A percentile compares a stretch with the other conserved stretches of the same genome.
phyloP scores from a whole-genome alignment of 2,797 vertebrate species.

The Halcyon leucocephala region DNA sequence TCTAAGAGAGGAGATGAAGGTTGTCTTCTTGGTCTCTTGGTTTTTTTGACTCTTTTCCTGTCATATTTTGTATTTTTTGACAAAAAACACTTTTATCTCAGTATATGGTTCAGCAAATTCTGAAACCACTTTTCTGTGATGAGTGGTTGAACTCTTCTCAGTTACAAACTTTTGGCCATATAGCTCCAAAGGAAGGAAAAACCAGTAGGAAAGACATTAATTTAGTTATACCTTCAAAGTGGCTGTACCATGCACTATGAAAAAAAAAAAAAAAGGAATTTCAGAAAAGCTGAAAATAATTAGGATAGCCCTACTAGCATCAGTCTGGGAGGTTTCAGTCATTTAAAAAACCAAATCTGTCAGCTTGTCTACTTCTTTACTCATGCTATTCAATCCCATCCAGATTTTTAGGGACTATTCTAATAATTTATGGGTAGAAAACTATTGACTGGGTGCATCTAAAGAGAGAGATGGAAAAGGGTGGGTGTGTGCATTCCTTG shows the following conservation, averaged over 20 bases:
- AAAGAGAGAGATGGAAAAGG: background rate
- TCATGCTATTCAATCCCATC: background rate
- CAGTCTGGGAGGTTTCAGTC: background rate
- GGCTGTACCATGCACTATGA: background rate
- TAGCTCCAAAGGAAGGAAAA: background rate
- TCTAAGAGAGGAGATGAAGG: background rate
- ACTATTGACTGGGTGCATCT: background rate
- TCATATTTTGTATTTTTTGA: background rate
- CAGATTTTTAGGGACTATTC: background rate
- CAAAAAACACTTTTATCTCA: background rate
- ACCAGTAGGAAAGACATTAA: background rate
- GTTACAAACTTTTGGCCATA: background rate
- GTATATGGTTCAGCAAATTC: background rate
- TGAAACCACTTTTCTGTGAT: background rate
- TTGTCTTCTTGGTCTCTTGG: background rate
- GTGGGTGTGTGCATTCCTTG: accelerated
- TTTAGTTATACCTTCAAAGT: background rate
- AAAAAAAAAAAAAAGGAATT: background rate
- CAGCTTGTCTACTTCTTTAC: background rate
- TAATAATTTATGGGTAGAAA: background rate
- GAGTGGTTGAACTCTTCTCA: background rate
- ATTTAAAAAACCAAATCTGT: background rate
- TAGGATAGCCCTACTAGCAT: background rate
- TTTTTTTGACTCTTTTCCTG: background rate
- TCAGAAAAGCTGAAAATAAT: background rate